Conservation (phyloP, 2,797 vertebrate genomes). For the Dryobates pubescens region DNA sequence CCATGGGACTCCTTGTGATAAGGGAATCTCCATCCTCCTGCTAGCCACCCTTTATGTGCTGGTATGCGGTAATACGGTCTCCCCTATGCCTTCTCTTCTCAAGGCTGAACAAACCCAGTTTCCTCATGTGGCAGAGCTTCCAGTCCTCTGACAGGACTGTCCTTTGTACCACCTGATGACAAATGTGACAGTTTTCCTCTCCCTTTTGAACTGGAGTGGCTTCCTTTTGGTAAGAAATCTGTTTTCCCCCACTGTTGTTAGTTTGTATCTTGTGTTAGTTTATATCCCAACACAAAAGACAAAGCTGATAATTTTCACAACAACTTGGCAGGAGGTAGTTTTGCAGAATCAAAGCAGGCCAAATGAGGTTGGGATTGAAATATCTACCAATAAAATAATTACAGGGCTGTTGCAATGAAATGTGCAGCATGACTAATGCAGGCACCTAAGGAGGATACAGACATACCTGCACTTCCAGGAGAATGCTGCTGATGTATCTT, state of each 20-base stretch:
- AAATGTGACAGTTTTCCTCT: background rate
- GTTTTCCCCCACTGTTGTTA: background rate
- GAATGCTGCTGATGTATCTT: background rate
- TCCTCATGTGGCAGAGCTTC: too few species aligned
- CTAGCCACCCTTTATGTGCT: too few species aligned
- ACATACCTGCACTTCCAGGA: background rate
- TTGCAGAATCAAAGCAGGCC: background rate
- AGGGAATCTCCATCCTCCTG: too few species aligned
- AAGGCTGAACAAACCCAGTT: too few species aligned
- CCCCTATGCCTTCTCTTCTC: too few species aligned
- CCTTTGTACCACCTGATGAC: background rate
- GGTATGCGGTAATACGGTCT: too few species aligned
- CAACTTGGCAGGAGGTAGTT: background rate
- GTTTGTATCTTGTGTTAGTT: background rate
- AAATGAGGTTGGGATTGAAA: background rate
- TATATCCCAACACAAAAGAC: background rate
- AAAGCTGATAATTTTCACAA: background rate
- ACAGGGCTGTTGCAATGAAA: constrained; percentile 15
- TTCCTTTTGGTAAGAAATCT: background rate
- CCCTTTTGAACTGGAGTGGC: background rate
- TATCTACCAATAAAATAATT: background rate
- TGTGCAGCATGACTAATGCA: background rate
- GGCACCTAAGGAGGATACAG: background rate
- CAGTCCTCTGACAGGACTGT: too few species aligned
- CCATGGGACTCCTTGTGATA: too few species aligned